Conservation (phyloP, 2,888 invertebrate species). For the Andrena hattorfiana region DNA sequence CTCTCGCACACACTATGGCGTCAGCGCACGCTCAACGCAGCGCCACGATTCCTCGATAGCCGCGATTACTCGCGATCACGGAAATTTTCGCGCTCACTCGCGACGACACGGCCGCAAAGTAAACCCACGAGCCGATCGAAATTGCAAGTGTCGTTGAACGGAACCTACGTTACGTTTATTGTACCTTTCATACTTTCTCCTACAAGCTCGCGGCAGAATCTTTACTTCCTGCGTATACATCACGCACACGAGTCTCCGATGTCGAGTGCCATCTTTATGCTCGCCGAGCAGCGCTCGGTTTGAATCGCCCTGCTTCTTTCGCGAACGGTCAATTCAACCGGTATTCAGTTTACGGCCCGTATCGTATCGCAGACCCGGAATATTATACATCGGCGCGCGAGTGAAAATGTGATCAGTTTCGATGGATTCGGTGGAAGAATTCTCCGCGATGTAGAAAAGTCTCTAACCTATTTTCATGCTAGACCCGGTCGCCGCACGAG, state of each 20-base stretch:
- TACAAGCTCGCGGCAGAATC: background rate
- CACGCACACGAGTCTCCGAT: constrained; percentile 22
- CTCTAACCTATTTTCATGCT: constrained; percentile 26
- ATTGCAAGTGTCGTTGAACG: constrained; percentile 15
- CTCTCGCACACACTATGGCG: constrained; percentile 72
- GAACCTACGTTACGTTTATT: background rate
- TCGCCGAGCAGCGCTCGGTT: constrained; percentile 39
- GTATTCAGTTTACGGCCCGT: background rate
- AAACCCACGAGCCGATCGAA: constrained; percentile 14
- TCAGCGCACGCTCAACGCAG: constrained; percentile 66
- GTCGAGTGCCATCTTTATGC: constrained; percentile 54
- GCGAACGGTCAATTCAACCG: background rate
- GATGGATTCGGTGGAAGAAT: background rate
- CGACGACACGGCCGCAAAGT: background rate
- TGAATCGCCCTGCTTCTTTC: constrained; percentile 11
- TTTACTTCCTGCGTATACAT: constrained; percentile 15
- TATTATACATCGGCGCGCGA: background rate
- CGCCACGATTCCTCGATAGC: constrained; percentile 49
- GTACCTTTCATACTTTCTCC: constrained; percentile 21
- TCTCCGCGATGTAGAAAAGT: no score
- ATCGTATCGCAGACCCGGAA: background rate
- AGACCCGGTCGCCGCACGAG: background rate
- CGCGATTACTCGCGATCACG: constrained; percentile 48
- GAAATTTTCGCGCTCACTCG: constrained; percentile 32
- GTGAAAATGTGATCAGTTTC: background rate